These are phyloP conservation scores for Pseudochaenichthys georgianus DNA, from an alignment of 2,797 vertebrate genomes.

Conservation along the genomic window DNA sequence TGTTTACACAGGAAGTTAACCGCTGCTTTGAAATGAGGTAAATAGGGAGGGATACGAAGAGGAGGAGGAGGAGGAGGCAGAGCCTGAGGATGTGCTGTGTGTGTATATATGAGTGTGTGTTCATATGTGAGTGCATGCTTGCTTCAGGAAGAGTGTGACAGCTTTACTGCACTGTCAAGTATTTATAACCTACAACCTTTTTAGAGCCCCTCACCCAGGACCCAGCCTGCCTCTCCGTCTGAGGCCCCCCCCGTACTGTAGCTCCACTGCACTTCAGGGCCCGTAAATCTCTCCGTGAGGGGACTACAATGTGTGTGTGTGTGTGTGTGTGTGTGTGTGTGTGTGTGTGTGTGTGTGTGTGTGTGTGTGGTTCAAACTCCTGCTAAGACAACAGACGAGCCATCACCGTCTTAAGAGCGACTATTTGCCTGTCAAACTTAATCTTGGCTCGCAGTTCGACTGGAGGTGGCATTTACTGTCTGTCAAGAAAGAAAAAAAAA, in stretches of 20 bases:
- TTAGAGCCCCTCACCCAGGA: slow-evolving; percentile 65
- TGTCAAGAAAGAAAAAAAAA: slow-evolving; percentile 56
- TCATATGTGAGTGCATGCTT: slow-evolving; percentile 47
- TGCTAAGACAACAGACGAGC: slow-evolving; percentile 71
- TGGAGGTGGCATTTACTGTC: slow-evolving; percentile 71
- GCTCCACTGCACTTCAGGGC: slow-evolving; percentile 47
- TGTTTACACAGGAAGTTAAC: slow-evolving; percentile 63
- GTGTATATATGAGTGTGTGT: slow-evolving; percentile 2
- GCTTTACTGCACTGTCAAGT: slow-evolving; percentile 78
- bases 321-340: slow-evolving; percentile 18
- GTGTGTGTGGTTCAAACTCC: slow-evolving; percentile 43
- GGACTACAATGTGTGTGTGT: slow-evolving; percentile 25
- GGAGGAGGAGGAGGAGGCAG: background rate
- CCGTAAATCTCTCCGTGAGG: slow-evolving; percentile 71
- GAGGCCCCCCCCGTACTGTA: slow-evolving; percentile 60
- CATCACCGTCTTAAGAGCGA: slow-evolving; percentile 62
- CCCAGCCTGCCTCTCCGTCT: slow-evolving; percentile 46
- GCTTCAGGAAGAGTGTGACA: slow-evolving; percentile 78
- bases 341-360: slow-evolving; percentile 18
- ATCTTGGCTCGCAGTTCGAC: slow-evolving; percentile 66
- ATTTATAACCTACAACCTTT: slow-evolving; percentile 84
- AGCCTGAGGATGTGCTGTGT: background rate
- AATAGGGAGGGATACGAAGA: background rate
- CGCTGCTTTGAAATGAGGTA: slow-evolving; percentile 44
- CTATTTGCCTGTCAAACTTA: slow-evolving; percentile 78